Percentiles rank a stretch among this genome's conserved stretches.
Conservation (phyloP, 2,113 vertebrate species). For the Phycodurus eques region DNA sequence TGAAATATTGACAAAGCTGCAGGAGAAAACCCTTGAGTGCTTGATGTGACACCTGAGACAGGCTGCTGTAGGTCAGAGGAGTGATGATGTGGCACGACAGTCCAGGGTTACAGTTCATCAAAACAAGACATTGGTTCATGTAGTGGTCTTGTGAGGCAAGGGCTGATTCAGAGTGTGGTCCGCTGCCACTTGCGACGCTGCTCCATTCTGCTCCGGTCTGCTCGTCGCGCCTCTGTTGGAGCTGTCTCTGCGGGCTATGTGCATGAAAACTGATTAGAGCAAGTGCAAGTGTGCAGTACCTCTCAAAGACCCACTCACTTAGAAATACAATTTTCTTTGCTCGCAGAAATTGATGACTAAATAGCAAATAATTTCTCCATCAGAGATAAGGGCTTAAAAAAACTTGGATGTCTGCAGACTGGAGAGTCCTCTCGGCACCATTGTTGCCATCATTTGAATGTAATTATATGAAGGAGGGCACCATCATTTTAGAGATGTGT, state of each 20-base stretch:
- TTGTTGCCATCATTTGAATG: not conserved
- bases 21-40: conserved; percentile 15
- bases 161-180: conserved; percentile 18
- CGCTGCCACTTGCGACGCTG: not conserved
- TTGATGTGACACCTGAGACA: conserved; percentile 36
- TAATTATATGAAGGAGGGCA: not conserved
- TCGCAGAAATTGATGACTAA: conserved; percentile 17
- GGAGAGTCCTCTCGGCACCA: not conserved
- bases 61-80: conserved; percentile 31
- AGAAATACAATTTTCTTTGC: conserved; percentile 18
- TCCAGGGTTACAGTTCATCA: conserved; percentile 27
- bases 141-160: not conserved
- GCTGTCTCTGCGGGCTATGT: not conserved
- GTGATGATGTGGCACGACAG: conserved; percentile 34
- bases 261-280: conserved; percentile 19
- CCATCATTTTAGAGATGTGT: not conserved
- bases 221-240: not conserved
- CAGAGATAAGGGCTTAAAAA: not conserved
- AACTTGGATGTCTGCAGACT: too few relatives aligned
- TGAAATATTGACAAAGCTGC: conserved; percentile 44
- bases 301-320: conserved; percentile 3
- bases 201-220: not conserved
- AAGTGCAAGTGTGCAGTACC: conserved; percentile 2
- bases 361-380: conserved; percentile 10
- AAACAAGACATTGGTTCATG: conserved; percentile 12